These are phyloP conservation scores for Ditula angustiorana DNA, from an alignment of 2,888 invertebrate genomes.

Conservation along the genomic window DNA sequence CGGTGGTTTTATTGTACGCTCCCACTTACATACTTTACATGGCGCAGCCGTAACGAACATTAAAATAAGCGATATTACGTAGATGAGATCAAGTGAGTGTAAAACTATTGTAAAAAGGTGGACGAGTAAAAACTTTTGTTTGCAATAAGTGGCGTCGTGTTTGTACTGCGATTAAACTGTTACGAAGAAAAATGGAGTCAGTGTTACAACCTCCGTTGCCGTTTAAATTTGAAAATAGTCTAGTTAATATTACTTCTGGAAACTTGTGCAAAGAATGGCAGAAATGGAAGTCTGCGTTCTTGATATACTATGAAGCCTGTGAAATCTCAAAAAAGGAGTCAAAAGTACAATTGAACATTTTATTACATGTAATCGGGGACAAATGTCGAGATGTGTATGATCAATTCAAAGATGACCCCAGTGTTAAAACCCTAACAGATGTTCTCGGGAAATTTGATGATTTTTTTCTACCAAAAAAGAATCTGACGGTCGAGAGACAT, in stretches of 20 bases:
- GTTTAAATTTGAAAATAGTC: too few relatives aligned
- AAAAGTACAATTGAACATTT: constrained; percentile 40
- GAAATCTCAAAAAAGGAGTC: constrained; percentile 33
- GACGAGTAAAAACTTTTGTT: neutral
- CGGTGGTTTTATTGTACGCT: neutral
- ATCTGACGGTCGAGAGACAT: constrained; percentile 44
- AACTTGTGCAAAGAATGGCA: constrained; percentile 38
- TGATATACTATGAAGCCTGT: constrained; percentile 42
- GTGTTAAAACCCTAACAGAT: constrained; percentile 17
- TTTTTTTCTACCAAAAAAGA: constrained; percentile 42
- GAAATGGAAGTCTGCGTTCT: constrained; percentile 39
- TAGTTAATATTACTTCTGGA: constrained; percentile 41
- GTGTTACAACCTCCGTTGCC: constrained; percentile 35
- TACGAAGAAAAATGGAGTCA: neutral
- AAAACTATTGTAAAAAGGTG: neutral
- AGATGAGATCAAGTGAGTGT: neutral
- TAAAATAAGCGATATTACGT: neutral
- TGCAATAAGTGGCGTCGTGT: neutral
- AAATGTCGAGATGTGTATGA: constrained; percentile 42
- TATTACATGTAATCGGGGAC: constrained; percentile 43
- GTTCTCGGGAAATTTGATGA: constrained; percentile 41
- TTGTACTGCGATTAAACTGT: neutral
- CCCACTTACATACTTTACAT: neutral
- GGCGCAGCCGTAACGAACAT: neutral
- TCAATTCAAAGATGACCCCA: constrained; percentile 27